Conservation (phyloP, 2,113 vertebrate species). For the Calidris pygmaea region DNA sequence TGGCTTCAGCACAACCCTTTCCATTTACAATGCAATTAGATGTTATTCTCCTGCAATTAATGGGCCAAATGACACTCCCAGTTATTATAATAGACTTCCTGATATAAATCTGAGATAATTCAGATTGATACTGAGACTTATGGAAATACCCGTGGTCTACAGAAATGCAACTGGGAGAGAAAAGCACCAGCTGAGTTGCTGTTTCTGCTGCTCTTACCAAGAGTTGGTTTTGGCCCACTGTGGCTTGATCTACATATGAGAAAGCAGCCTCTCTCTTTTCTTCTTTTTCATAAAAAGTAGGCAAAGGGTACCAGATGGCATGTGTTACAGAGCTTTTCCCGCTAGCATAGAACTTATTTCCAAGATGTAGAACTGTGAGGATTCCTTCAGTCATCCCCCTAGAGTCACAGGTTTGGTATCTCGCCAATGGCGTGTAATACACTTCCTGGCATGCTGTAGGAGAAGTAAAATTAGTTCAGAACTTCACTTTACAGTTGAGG, state of each 20-base stretch:
- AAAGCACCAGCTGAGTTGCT: background rate
- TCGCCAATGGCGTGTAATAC: constrained; percentile 61
- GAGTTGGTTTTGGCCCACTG: background rate
- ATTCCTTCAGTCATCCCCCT: constrained; percentile 66
- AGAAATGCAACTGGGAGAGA: background rate
- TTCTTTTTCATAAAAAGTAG: background rate
- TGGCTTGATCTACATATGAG: background rate
- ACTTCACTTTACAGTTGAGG: constrained; percentile 10
- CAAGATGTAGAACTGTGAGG: constrained; percentile 58
- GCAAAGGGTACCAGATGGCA: constrained; percentile 40
- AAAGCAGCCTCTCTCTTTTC: background rate
- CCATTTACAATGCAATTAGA: constrained; percentile 29
- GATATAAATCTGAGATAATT: constrained; percentile 5
- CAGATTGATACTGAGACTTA: background rate
- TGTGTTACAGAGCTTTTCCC: constrained; percentile 48
- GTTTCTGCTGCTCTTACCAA: background rate
- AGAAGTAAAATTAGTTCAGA: constrained; percentile 64
- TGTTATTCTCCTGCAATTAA: constrained; percentile 15
- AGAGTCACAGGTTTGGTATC: constrained; percentile 66
- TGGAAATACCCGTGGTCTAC: background rate
- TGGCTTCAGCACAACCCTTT: background rate
- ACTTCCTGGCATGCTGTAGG: constrained; percentile 52
- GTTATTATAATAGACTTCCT: background rate
- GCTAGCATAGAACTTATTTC: constrained; percentile 53
- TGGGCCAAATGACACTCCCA: constrained; percentile 10